A percentile compares a stretch with the other conserved stretches of the same genome.
Evolutionary conservation across 2,113 vertebrate species (phyloP).

Genomic region (Podocnemis expansa): DNA sequence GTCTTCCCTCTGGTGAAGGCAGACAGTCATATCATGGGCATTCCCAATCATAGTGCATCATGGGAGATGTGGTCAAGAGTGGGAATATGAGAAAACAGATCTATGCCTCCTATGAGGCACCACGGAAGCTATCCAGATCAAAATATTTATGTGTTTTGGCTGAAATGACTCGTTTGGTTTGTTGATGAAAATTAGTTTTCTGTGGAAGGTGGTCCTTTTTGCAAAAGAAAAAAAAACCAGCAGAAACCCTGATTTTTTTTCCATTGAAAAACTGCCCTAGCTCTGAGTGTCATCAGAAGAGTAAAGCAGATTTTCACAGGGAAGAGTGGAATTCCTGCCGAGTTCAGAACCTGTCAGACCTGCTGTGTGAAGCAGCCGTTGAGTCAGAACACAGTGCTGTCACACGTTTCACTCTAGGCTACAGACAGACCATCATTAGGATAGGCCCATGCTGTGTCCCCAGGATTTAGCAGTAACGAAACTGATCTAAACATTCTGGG

Average conservation of each 20-base stretch:
- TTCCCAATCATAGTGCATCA: not conserved
- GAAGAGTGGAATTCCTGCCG: not conserved
- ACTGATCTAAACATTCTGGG: not conserved
- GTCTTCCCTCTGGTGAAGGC: not conserved
- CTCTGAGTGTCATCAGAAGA: rapidly evolving
- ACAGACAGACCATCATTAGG: rapidly evolving
- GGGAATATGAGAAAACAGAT: not conserved
- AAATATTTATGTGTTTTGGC: not conserved
- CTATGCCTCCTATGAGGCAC: not conserved
- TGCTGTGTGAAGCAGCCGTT: rapidly evolving
- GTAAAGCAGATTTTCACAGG: not conserved
- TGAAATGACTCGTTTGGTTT: not conserved
- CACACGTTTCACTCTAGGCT: no score
- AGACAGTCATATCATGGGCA: not conserved
- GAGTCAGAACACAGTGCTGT: not conserved
- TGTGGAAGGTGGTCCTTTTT: not conserved
- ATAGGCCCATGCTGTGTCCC: rapidly evolving
- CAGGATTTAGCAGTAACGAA: not conserved
- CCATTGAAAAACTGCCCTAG: not conserved
- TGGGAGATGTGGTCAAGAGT: not conserved
- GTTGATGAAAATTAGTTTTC: not conserved
- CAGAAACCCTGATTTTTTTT: not conserved
- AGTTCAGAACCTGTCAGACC: not conserved
- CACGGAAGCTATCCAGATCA: not conserved
- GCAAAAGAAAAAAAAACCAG: not conserved